These are phyloP conservation scores for Copidosoma aretas DNA, from an alignment of 2,888 invertebrate genomes.

Conservation along the genomic window DNA sequence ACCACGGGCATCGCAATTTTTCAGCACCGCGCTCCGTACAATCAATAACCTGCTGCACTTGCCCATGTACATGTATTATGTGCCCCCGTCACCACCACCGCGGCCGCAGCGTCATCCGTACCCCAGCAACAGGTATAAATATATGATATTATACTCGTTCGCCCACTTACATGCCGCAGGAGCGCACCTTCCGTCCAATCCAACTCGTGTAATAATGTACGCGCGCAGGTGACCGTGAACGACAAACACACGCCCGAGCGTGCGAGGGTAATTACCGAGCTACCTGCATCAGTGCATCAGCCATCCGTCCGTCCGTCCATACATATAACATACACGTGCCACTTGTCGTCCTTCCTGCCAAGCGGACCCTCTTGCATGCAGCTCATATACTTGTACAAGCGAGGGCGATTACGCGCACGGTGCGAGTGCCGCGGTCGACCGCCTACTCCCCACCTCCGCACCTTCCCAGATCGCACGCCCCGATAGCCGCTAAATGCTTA, in stretches of 20 bases:
- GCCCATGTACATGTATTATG: conserved; percentile 20
- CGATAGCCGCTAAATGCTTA: conserved; percentile 38
- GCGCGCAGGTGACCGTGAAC: conserved; percentile 41
- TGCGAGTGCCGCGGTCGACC: conserved; percentile 12
- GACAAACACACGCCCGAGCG: not conserved
- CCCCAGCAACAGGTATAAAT: too few species aligned
- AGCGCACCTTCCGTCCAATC: too few species aligned
- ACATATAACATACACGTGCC: not conserved
- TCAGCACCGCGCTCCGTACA: conserved; percentile 10
- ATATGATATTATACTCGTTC: too few species aligned
- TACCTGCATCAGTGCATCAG: not conserved
- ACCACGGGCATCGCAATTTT: too few species aligned
- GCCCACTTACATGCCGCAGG: too few species aligned
- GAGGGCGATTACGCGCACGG: conserved; percentile 18
- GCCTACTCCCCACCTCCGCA: too few species aligned
- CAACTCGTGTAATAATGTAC: not conserved
- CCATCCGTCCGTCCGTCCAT: too few species aligned
- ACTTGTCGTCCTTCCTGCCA: conserved; percentile 30
- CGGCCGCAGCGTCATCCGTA: too few species aligned
- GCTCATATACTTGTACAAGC: not conserved
- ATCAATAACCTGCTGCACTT: conserved; percentile 15
- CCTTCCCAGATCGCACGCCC: conserved; percentile 23
- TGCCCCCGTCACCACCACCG: conserved; percentile 7
- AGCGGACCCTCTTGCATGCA: not conserved
- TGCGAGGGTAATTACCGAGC: conserved; percentile 19